These are phyloP conservation scores for Babylonia areolata DNA, from an alignment of 1,140 invertebrate species.

Conservation along the genomic window DNA sequence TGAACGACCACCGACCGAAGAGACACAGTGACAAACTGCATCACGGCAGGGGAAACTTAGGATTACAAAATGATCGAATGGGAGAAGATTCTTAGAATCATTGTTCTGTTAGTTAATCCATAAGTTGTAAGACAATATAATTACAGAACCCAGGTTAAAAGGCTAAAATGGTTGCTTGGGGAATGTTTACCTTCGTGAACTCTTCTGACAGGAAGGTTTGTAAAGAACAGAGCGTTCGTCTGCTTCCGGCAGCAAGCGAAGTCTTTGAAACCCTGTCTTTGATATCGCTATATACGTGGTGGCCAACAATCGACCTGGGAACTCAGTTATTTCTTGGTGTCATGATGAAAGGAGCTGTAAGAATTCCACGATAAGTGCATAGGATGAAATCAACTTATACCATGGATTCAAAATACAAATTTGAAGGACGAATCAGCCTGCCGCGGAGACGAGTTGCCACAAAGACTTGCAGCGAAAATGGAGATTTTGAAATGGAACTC, in stretches of 20 bases:
- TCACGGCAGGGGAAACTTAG: no score
- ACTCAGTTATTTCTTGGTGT: not conserved
- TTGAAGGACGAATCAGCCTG: constrained; percentile 54
- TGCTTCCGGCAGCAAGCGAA: not conserved
- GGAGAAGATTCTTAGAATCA: no score
- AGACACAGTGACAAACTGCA: no score
- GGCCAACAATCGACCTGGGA: not conserved
- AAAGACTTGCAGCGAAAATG: constrained; percentile 51
- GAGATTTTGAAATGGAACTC: constrained; percentile 62
- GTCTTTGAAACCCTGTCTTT: not conserved
- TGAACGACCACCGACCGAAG: no score
- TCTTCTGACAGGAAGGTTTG: not conserved
- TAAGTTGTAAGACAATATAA: no score
- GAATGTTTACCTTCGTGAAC: not conserved
- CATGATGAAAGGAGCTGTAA: not conserved
- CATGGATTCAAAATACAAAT: constrained; percentile 47
- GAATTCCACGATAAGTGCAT: constrained; percentile 36
- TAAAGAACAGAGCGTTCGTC: not conserved
- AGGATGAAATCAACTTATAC: constrained; percentile 55
- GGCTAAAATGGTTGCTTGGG: not conserved
- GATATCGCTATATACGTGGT: no score
- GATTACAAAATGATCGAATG: no score
- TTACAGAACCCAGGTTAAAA: no score
- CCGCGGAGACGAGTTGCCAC: constrained; percentile 49
- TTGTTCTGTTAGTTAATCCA: no score